A percentile compares a stretch with the other conserved stretches of the same genome.
phyloP scores from a whole-genome alignment of 2,888 invertebrate genomes.

The Diploptera punctata region DNA sequence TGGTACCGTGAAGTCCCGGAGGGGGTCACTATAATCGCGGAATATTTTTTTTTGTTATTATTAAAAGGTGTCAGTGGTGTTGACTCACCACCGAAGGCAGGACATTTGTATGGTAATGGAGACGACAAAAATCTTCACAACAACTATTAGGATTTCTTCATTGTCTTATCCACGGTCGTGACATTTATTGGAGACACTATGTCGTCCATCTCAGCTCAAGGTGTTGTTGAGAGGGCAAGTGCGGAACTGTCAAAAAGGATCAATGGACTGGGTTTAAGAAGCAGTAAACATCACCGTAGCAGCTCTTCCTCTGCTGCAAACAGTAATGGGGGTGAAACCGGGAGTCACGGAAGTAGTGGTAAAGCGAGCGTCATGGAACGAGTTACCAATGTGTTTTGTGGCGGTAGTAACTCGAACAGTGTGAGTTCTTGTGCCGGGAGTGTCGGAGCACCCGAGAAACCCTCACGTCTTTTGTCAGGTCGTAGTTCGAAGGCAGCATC shows the following conservation, averaged over 20 bases:
- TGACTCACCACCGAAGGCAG: slow-evolving; percentile 6
- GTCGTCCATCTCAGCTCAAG: slow-evolving; percentile 83
- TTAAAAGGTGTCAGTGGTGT: slow-evolving; percentile 4
- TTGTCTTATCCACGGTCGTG: slow-evolving; percentile 15
- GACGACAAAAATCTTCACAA: neutral
- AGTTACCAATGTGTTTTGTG: slow-evolving; percentile 86
- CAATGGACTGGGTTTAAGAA: slow-evolving; percentile 79
- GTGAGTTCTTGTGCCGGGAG: slow-evolving; percentile 48
- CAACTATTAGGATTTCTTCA: neutral
- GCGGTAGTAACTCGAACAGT: slow-evolving; percentile 58
- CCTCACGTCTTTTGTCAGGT: slow-evolving; percentile 54
- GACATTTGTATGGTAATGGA: neutral
- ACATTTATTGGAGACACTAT: slow-evolving; percentile 30
- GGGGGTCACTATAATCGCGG: neutral
- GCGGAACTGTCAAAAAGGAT: slow-evolving; percentile 90
- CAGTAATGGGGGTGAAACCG: slow-evolving; percentile 53
- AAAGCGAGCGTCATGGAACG: slow-evolving; percentile 83
- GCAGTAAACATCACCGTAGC: slow-evolving; percentile 58
- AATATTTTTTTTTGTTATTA: neutral
- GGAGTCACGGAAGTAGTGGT: slow-evolving; percentile 41
- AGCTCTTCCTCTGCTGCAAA: slow-evolving; percentile 19
- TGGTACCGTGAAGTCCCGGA: slow-evolving; percentile 2
- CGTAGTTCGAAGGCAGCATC: slow-evolving; percentile 46
- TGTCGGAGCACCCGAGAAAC: slow-evolving; percentile 58
- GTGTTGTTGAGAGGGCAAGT: slow-evolving; percentile 90